Evolutionary conservation across 1,140 invertebrate genomes (phyloP).

Genomic region (Formica exsecta): DNA sequence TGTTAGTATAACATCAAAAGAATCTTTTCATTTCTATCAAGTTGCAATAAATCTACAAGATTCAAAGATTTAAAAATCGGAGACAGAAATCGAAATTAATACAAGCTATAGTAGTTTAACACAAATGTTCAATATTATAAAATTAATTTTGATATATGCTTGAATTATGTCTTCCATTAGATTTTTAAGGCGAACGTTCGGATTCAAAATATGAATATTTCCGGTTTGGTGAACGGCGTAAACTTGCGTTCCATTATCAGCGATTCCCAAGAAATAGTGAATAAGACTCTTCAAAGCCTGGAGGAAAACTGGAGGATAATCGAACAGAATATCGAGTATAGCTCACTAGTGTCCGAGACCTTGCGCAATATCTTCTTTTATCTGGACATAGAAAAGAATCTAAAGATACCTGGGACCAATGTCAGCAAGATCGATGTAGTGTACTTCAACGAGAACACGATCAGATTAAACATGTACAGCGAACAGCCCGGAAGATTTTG

Average conservation of each 20-base stretch:
- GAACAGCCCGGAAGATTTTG: conserved; percentile 71
- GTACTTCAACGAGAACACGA: conserved; percentile 33
- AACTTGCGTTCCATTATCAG: neutral
- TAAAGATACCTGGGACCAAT: conserved; percentile 64
- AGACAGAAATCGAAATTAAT: neutral
- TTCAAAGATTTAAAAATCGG: neutral
- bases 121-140: neutral
- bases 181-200: conserved; percentile 71
- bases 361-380: conserved; percentile 71
- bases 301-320: neutral
- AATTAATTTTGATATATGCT: neutral
- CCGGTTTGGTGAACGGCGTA: conserved; percentile 61
- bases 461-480: conserved; percentile 71
- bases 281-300: neutral
- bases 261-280: neutral
- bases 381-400: conserved; percentile 69
- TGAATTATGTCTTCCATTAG: conserved; percentile 60
- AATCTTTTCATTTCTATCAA: neutral
- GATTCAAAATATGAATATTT: conserved; percentile 49
- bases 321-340: neutral
- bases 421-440: conserved; percentile 59
- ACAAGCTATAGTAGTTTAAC: neutral
- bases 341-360: neutral
- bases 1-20: conserved; percentile 64
- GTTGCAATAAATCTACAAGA: neutral